Evolutionary conservation across 2,797 vertebrate genomes (phyloP), one percentile per base, ranked within the genome.

Genomic region (Phoxinus dragarum): DNA sequence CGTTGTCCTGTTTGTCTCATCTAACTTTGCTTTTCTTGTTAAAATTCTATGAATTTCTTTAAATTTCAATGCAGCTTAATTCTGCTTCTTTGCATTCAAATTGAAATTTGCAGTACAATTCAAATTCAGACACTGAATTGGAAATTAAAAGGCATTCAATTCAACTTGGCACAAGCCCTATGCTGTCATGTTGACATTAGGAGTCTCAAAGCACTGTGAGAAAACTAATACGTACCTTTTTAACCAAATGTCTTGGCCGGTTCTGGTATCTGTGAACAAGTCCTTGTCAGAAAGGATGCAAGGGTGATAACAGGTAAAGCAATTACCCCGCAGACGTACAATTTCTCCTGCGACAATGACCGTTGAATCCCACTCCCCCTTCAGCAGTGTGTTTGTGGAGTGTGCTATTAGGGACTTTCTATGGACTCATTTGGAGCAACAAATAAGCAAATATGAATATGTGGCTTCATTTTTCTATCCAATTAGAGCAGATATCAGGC

Each of bases 401-500:
- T 31, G 44, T 87, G 92, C 94, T 93, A 94, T 94, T 93, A 93
- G 92, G 93, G 93, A 93, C 94, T 96, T 96, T 97, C 95, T 96
- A 92, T 93, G 90, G 67, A 89, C 88, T 90, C 94, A 94, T 96
- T 95, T 96, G 95, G 93, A 93, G 93, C 96, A 93, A 93, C 96
- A 94, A 93, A 94, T 96, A 92, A 86, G 84, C 84, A 88, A 88
- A 89, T 88, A 86, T 88, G 94, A 92, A 95, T 94, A 94, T 93
- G 94, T 89, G 91, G 91, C 81, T 94, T 96, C 93, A 95, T 95
- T 96, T 96, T 95, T 94, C 93, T 94, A 90, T 93, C 98, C 97
- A 99, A 99, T 99, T 99, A 99, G 95, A 88, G 91, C 94, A 96
- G 95, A 91, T 96, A 94, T 97, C 94, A 96, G 96, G 97, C 97